Base-by-base conservation (phyloP, 2,113 vertebrate genomes). In the Lophochroa leadbeateri region DNA sequence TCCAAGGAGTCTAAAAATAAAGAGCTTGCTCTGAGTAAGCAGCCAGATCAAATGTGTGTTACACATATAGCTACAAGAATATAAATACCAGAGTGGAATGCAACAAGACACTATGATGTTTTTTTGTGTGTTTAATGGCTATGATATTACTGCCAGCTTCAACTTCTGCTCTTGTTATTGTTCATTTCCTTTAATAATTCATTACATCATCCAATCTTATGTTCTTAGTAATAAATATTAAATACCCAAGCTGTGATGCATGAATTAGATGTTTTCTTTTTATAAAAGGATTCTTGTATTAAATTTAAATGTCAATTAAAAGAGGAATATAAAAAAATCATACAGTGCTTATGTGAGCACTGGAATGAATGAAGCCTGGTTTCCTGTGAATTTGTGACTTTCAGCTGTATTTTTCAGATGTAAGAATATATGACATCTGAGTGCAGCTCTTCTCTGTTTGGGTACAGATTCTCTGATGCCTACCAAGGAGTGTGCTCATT, bases 131-230 rank as follows among this genome's bases (percentile, higher is more conserved):
- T 79, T 95, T 92, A 90, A 83, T 93, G 65, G 72, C 63, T 91
- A 50, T 72, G 60, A 67, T 79, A 71, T 78, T 52, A 5, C 46
- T 90, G 33, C 47, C 87, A 82, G 53, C 78, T 67, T 61, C 75
- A 57, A 53, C 77, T 93, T 58, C 57, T 39, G 74, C 75, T 86
- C 90, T 29, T 57, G 84, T 93, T 96, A 82, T 90, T 92, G 78
- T 96, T 96, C 68, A 4, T 92, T 95, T 77, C 84, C 55, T 88
- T 97, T 91, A 96, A 96, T 96, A 97, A 96, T 97, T 95, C 93
- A 95, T 77, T 41, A 5, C 75, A 60, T 90, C 91, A 83, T 85
- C 96, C 94, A 58, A 37, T 93, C 84, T 91, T 74, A 47, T 77
- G 91, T 91, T 95, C 92, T 94, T 86, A 47, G 89, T 64, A 76